Base-by-base conservation (phyloP, 2,888 invertebrate species). In the Apoderus coryli region DNA sequence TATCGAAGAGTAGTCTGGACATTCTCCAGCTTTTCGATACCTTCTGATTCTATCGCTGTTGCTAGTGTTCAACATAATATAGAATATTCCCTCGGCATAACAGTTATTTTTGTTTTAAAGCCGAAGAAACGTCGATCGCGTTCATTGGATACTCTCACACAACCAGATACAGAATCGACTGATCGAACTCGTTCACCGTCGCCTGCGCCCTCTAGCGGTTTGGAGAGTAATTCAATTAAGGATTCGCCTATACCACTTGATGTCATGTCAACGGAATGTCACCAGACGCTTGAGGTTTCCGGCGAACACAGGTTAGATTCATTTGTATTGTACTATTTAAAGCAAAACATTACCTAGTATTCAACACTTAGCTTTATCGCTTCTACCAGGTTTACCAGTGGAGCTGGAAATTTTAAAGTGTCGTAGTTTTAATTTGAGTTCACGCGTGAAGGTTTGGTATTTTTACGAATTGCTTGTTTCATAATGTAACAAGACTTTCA, bases 161-260 rank as follows among this genome's bases (percentile, higher is more conserved):
- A 48, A 9, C 41, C 36, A 4, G 66, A 66, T 37, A 61, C 60
- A 13, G 65, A 65, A 44, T 64, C 64, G 9, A 58, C 63, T 2
- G 55, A 63, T 62, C 69, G 70, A 2, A 78, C 82, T 1, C 66
- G 85, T 11, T 82, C 84, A 7, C 86, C 88, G 0, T 86, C 86
- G 5, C 88, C 88, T 1, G 82, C 86, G 6, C 86, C 85, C 0
- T 85, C 85, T 32, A 85, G 84, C 50, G 85, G 85, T 6, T 71
- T 88, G 6, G 88, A 89, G 54, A 82, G 80, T 52, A 79, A 74
- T 45, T 77, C 76, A 1, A 73, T 77, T 45, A 82, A 82, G 55
- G 79, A 80, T 54, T 76, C 86, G 2, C 84, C 84, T 0, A 72
- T 88, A 54, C 86, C 85, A 51, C 75, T 88, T 32, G 88, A 88